Base-by-base conservation (phyloP, 2,113 vertebrate genomes). In the Chionodraco myersi region DNA sequence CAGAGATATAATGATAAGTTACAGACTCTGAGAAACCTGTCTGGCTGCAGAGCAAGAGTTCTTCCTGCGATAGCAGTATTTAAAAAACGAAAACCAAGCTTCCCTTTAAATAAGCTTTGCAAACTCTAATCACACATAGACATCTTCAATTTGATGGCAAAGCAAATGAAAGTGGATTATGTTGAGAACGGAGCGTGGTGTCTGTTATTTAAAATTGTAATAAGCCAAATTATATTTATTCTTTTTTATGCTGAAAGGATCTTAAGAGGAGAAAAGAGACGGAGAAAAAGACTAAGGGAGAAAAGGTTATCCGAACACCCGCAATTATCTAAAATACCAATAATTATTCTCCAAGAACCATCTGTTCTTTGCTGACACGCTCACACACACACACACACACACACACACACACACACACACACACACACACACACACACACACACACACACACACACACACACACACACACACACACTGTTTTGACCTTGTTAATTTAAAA, bases 341-440 rank as follows among this genome's bases (percentile, higher is more conserved):
- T 56, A 84, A 83, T 81, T 75, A 86, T 69, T 72, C 64, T 81
- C 75, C 75, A 49, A 75, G 58, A 86, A 77, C 72, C 67, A 83
- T 84, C 69, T 83, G 69, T 65, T 68, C 54, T 72, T 30, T 73
- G 63, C 68, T 61, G 69, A 71, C 26, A 65, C 30, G 36, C 66
- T 54, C 61, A 3, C 14, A 12, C 18, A 45, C 52, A 5, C 54
- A 23, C 26, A n/a, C 60, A 59, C 26, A 52, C 49, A 44, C 58
- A 56, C 54, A 67, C 34, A 60, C 26, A 36, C 57, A 59, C 26
- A 52, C 49, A 70, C 53, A 54, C 34, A 58, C 23, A 71, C 26
- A 65, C 30, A 26, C 66, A 51, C 61, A 3, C 14, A 12, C 18
- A 45, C 52, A 5, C 54, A 23, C 26, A 71, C 26, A 65, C 30